Conservation (phyloP, 2,888 invertebrate species). For the Lagria hirta region DNA sequence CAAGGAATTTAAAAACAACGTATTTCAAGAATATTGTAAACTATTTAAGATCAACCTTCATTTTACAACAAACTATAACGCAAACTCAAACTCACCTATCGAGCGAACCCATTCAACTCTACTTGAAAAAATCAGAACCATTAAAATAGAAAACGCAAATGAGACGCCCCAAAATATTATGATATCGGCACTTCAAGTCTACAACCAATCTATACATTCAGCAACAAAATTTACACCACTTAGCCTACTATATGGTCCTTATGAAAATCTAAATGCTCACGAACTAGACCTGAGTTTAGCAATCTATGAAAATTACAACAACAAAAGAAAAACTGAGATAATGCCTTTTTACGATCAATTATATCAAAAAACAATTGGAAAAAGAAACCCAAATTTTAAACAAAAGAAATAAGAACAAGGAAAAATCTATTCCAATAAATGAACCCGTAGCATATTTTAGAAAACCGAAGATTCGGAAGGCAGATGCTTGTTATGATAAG, state of each 20-base stretch:
- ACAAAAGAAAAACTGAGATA: conserved; percentile 30
- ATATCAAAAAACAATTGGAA: conserved; percentile 1
- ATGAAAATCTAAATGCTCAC: conserved; percentile 30
- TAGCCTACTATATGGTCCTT: conserved; percentile 29
- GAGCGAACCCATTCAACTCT: conserved; percentile 24
- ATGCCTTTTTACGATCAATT: conserved; percentile 13
- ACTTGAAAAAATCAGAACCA: conserved; percentile 19
- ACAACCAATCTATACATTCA: conserved; percentile 12
- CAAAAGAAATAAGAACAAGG: conserved; percentile 17
- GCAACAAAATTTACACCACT: conserved; percentile 27
- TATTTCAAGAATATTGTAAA: conserved; percentile 6
- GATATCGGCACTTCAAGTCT: conserved; percentile 11
- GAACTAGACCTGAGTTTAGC: conserved; percentile 28
- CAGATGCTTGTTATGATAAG: conserved; percentile 23
- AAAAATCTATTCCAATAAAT: conserved; percentile 7
- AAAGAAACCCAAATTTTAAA: conserved; percentile 19
- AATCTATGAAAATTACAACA: conserved; percentile 29
- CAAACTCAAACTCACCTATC: conserved; percentile 1
- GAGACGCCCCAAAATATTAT: conserved; percentile 13
- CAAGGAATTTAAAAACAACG: conserved; percentile 21
- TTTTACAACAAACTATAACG: conserved; percentile 3
- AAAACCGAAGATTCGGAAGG: conserved; percentile 22
- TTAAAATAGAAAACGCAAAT: conserved; percentile 11
- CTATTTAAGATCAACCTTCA: conserved; percentile 1
- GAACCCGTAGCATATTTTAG: conserved; percentile 20